These are phyloP conservation scores for Acholoe squamosa DNA, from an alignment of 2,888 invertebrate species.

Conservation along the genomic window DNA sequence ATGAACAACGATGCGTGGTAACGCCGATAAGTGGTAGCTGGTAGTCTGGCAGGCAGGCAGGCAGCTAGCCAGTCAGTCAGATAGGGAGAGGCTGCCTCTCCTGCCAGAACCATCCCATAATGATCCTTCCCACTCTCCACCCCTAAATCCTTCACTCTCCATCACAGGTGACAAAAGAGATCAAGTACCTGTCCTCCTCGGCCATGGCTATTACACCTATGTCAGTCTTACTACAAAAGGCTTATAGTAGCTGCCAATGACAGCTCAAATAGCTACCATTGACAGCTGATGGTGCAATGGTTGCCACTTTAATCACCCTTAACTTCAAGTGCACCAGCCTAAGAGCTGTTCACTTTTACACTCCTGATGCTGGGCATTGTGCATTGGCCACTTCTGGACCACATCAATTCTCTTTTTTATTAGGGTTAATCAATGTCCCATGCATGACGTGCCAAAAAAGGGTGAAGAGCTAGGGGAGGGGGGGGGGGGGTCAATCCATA, in stretches of 20 bases:
- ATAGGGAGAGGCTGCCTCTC: not conserved
- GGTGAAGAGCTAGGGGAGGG: not conserved
- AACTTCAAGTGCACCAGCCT: not conserved
- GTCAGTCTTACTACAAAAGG: not conserved
- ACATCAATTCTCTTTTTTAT: not conserved
- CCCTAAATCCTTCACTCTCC: constrained; percentile 18
- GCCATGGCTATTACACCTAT: not conserved
- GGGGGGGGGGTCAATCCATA: constrained; percentile 13
- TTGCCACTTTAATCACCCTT: not conserved
- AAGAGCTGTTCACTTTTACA: constrained; percentile 1
- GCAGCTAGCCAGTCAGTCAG: not conserved
- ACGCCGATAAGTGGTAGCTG: not conserved
- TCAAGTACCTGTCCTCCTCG: not conserved
- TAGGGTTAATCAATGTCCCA: not conserved
- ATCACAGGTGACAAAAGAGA: not conserved
- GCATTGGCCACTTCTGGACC: not conserved
- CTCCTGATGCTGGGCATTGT: not conserved
- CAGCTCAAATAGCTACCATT: not conserved
- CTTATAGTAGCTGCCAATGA: too few relatives aligned
- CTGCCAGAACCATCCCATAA: not conserved
- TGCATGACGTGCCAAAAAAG: not conserved
- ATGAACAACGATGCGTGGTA: constrained; percentile 17
- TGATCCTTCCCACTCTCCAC: not conserved
- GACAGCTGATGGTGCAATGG: not conserved
- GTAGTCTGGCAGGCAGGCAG: not conserved